phyloP scores from a whole-genome alignment of 1,140 invertebrate species.

The Pomacea maculata region DNA sequence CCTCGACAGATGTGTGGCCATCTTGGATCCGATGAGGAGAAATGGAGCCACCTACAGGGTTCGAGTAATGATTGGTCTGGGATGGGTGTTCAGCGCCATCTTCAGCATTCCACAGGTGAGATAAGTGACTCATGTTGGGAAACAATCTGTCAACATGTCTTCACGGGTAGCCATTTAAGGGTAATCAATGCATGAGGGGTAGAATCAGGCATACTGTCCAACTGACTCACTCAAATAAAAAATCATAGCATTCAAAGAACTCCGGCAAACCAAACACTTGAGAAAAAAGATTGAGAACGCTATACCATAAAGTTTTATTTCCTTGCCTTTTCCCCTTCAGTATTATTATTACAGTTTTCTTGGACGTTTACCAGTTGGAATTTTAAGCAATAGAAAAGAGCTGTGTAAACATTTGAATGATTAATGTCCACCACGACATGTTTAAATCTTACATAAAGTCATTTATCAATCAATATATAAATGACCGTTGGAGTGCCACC shows the following conservation, averaged over 20 bases:
- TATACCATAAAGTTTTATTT: too few species aligned
- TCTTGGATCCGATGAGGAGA: conserved; percentile 82
- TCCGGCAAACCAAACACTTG: too few species aligned
- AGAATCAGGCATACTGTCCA: too few species aligned
- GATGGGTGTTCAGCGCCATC: conserved; percentile 76
- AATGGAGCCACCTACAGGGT: conserved; percentile 74
- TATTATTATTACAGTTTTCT: neutral
- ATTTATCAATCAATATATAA: neutral
- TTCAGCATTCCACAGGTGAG: conserved; percentile 85
- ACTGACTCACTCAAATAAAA: too few species aligned
- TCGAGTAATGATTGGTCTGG: conserved; percentile 65
- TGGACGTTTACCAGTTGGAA: neutral
- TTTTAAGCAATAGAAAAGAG: neutral
- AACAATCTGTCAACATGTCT: too few species aligned
- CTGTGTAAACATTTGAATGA: neutral
- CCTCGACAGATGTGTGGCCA: conserved; percentile 80
- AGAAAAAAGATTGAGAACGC: too few species aligned
- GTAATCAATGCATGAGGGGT: too few species aligned
- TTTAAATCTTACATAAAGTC: neutral
- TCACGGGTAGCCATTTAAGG: too few species aligned
- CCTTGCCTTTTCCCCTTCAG: neutral
- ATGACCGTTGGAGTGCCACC: neutral
- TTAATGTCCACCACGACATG: neutral
- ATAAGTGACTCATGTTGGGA: neutral
- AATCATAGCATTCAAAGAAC: too few species aligned